phyloP scores from a whole-genome alignment of 2,113 vertebrate genomes.

The Rana temporaria region DNA sequence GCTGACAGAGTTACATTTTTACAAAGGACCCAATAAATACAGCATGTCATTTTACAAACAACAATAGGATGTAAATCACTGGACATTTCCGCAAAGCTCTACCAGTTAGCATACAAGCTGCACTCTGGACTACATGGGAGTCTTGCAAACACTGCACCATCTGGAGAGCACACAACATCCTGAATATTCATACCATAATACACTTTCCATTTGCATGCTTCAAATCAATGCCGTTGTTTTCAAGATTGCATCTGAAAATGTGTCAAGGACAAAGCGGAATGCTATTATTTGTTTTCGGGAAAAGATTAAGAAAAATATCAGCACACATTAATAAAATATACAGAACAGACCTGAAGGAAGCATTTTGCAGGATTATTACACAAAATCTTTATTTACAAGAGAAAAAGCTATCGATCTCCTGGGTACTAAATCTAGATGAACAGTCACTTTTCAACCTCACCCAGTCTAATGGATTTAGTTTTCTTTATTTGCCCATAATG shows the following conservation, averaged over 20 bases:
- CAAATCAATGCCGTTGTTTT: slow-evolving; percentile 46
- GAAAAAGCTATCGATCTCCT: too few species aligned
- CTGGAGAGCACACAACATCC: slow-evolving; percentile 28
- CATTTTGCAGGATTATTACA: too few species aligned
- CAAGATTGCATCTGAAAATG: slow-evolving; percentile 31
- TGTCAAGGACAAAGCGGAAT: slow-evolving; percentile 19
- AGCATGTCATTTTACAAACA: neutral
- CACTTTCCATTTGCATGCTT: slow-evolving; percentile 32
- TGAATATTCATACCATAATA: slow-evolving; percentile 40
- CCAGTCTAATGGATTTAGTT: too few species aligned
- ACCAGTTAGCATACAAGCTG: slow-evolving; percentile 6
- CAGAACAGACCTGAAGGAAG: neutral
- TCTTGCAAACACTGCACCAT: slow-evolving; percentile 37
- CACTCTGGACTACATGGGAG: slow-evolving; percentile 10
- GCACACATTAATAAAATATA: neutral
- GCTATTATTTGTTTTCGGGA: neutral
- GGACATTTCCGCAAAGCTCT: neutral
- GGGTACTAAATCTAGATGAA: too few species aligned
- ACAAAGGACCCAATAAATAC: neutral
- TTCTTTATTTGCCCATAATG: too few species aligned
- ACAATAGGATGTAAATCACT: slow-evolving; percentile 32
- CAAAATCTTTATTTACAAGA: too few species aligned
- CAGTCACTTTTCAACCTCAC: too few species aligned
- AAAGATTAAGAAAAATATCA: neutral
- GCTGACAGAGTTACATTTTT: too few species aligned